phyloP scores from a whole-genome alignment of 2,797 vertebrate genomes.

The Ctenosaura bakeri region DNA sequence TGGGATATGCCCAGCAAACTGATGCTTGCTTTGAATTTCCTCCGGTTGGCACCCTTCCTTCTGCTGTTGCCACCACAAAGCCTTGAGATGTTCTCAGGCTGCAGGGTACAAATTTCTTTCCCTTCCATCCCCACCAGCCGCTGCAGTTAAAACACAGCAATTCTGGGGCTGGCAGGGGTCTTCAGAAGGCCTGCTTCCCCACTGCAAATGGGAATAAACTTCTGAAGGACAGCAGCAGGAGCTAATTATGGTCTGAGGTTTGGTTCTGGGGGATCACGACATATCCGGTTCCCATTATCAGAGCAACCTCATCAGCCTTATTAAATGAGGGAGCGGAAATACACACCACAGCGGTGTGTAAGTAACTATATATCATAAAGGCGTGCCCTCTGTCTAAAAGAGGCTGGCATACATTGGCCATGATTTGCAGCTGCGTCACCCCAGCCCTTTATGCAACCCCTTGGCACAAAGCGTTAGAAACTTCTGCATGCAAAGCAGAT shows the following conservation, averaged over 20 bases:
- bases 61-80: background rate
- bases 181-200: too few species aligned
- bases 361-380: too few species aligned
- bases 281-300: background rate
- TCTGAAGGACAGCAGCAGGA: too few species aligned
- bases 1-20: background rate
- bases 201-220: too few species aligned
- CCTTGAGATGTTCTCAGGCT: background rate
- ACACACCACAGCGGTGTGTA: background rate
- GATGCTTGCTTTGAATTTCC: background rate
- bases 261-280: background rate
- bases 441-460: background rate
- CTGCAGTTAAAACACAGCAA: background rate
- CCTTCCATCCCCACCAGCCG: background rate
- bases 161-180: too few species aligned
- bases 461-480: background rate
- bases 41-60: too few species aligned
- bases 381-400: background rate
- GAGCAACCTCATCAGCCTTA: background rate
- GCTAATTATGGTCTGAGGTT: background rate
- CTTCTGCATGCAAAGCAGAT: background rate
- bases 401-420: background rate
- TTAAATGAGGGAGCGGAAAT: background rate
- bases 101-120: background rate
- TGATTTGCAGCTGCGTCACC: background rate